Conservation (phyloP, 2,113 vertebrate species). For the Mastomys coucha region DNA sequence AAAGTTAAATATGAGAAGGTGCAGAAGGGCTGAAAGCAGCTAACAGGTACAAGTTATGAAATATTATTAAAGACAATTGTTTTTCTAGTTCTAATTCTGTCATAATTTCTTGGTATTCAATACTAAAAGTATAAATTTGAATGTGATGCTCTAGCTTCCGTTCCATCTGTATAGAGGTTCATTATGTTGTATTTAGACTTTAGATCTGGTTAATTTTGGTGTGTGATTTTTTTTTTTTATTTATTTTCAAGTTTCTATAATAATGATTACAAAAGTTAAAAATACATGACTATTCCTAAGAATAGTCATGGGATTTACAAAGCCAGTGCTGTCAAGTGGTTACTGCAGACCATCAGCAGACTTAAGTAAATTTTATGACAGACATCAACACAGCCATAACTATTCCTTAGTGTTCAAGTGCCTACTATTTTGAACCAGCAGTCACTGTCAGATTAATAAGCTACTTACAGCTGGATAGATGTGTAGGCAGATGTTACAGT, state of each 20-base stretch:
- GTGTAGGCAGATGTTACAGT: neutral
- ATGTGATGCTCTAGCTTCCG: neutral
- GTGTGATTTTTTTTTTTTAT: neutral
- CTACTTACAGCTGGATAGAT: neutral
- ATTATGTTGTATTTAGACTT: neutral
- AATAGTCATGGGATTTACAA: slow-evolving; percentile 22
- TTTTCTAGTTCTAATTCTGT: neutral
- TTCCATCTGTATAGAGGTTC: neutral
- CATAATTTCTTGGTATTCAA: neutral
- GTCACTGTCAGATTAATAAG: slow-evolving; percentile 19
- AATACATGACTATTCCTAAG: neutral
- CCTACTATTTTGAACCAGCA: neutral
- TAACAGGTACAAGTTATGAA: neutral
- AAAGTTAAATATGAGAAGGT: neutral
- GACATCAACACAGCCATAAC: neutral
- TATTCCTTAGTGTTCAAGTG: neutral
- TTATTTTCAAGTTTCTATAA: neutral
- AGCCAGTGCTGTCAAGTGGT: neutral
- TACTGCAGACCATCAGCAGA: neutral
- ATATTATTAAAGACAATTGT: neutral
- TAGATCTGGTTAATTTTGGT: neutral
- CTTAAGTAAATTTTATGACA: neutral
- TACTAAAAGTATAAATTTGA: neutral
- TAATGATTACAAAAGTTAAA: neutral
- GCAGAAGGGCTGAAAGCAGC: neutral